Evolutionary conservation across 2,888 invertebrate species (phyloP).

Genomic region (Notodonta dromedarius): DNA sequence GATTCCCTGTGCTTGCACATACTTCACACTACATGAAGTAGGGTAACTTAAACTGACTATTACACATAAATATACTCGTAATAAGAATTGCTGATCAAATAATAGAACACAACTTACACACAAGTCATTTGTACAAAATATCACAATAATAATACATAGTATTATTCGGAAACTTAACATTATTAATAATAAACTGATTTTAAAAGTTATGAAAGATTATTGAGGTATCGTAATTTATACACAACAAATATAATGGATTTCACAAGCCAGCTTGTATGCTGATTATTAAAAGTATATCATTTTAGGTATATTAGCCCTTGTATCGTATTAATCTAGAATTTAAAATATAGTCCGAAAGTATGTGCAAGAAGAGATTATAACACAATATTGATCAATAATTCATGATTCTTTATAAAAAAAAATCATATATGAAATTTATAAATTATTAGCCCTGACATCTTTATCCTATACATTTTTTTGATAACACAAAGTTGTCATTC

Average conservation of each 20-base stretch:
- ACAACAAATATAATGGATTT: not conserved
- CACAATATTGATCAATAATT: constrained; percentile 38
- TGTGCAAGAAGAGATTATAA: constrained; percentile 71
- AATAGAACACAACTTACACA: constrained; percentile 63
- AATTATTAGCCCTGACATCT: constrained; percentile 60
- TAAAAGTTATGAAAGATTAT: constrained; percentile 28
- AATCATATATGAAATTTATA: constrained; percentile 45
- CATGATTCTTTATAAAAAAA: constrained; percentile 36
- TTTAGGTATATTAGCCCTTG: not conserved
- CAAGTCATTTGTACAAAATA: constrained; percentile 79
- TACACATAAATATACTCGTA: constrained; percentile 18
- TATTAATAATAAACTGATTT: constrained; percentile 26
- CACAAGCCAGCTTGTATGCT: not conserved
- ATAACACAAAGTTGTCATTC: constrained; percentile 65
- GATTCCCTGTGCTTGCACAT: constrained; percentile 77
- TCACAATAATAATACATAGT: constrained; percentile 72
- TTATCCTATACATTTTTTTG: constrained; percentile 59
- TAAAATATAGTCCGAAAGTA: constrained; percentile 50
- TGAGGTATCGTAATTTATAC: constrained; percentile 11
- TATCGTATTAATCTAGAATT: not conserved
- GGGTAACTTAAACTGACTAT: constrained; percentile 48
- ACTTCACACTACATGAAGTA: constrained; percentile 52
- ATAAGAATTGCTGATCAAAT: constrained; percentile 34
- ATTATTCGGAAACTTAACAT: constrained; percentile 54
- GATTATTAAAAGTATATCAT: not conserved